Evolutionary conservation across 2,888 invertebrate species (phyloP).

Genomic region (Pinctada fucata): DNA sequence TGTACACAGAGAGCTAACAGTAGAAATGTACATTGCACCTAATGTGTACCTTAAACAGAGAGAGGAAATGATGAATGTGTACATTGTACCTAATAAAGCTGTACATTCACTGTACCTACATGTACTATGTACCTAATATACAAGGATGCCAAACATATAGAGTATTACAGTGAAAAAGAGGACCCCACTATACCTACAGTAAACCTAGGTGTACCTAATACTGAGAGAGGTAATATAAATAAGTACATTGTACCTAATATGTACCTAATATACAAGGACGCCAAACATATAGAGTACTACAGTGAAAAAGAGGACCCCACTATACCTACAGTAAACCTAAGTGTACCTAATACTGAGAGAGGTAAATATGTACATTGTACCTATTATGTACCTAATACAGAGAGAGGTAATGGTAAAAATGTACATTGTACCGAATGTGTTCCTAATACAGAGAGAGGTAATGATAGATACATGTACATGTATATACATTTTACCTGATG

Average conservation of each 20-base stretch:
- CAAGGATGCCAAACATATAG: constrained; percentile 83
- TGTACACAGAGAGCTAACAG: too few species aligned
- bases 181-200: constrained; percentile 85
- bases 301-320: constrained; percentile 86
- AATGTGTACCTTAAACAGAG: background rate
- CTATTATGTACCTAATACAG: too few species aligned
- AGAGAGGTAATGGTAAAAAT: constrained; percentile 83
- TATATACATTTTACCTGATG: too few species aligned
- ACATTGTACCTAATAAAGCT: too few species aligned
- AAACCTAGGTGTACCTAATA: constrained; percentile 85
- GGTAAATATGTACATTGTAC: background rate
- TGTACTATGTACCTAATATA: background rate
- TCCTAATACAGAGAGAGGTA: constrained; percentile 87
- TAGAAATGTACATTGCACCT: background rate
- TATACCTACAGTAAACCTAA: constrained; percentile 84
- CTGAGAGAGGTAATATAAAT: constrained; percentile 81
- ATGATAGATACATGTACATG: too few species aligned
- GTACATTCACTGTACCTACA: background rate
- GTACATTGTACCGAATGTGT: constrained; percentile 86
- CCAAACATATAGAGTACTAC: constrained; percentile 86
- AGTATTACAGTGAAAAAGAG: constrained; percentile 88
- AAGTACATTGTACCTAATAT: background rate
- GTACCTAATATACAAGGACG: constrained; percentile 77
- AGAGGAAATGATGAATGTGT: too few species aligned
- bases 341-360: constrained; percentile 83